Percentiles rank a stretch among this genome's conserved stretches.
Conservation (phyloP, 2,888 invertebrate species). For the Bibio marci region DNA sequence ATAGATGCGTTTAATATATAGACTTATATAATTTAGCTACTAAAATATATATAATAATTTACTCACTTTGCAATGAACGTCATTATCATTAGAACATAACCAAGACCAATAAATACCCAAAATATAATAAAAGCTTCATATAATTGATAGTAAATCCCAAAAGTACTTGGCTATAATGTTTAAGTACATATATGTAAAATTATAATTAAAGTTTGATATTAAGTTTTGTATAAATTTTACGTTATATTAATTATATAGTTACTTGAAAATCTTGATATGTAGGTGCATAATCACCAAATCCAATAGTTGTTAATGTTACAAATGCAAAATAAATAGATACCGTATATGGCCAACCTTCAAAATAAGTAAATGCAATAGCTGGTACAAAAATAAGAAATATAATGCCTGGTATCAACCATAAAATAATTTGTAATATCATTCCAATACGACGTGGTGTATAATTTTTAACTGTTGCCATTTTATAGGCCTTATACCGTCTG, state of each 20-base stretch:
- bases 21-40: no score
- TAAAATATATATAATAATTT: no score
- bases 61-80: slow-evolving; percentile 54
- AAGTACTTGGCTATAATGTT: slow-evolving; percentile 20
- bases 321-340: slow-evolving; percentile 76
- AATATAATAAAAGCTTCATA: slow-evolving; percentile 69
- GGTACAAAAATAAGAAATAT: slow-evolving; percentile 75
- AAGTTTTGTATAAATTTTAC: no score
- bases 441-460: slow-evolving; percentile 51
- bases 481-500: slow-evolving; percentile 57
- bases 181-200: not conserved
- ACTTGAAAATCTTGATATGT: slow-evolving; percentile 28
- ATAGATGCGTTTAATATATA: not conserved
- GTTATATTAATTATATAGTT: no score
- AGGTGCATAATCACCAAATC: slow-evolving; percentile 86
- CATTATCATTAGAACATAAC: slow-evolving; percentile 79
- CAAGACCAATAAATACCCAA: slow-evolving; percentile 85
- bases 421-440: slow-evolving; percentile 58
- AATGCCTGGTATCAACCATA: slow-evolving; percentile 79
- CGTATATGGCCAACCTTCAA: slow-evolving; percentile 74
- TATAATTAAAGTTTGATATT: no score
- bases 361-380: slow-evolving; percentile 64
- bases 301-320: slow-evolving; percentile 74
- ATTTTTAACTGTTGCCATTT: slow-evolving; percentile 39
- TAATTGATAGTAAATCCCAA: slow-evolving; percentile 42